These are phyloP conservation scores for Mesorhabditis sp. DNA, from an alignment of 2,888 invertebrate species.

Conservation along the genomic window DNA sequence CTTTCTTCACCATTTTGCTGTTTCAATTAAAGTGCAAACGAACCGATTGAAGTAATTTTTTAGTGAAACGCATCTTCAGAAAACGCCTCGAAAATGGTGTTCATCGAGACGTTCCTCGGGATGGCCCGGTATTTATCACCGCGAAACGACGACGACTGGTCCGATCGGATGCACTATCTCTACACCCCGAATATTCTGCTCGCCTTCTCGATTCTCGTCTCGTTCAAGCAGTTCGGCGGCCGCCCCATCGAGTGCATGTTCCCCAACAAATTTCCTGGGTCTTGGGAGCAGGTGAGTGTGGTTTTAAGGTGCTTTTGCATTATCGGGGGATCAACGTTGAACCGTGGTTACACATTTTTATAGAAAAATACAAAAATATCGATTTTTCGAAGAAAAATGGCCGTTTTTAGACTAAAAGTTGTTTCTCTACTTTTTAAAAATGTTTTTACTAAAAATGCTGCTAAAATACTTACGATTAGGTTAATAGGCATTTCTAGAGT, in stretches of 20 bases:
- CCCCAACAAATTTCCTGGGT: constrained; percentile 54
- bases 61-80: neutral
- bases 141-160: constrained; percentile 49
- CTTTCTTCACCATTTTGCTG: neutral
- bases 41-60: neutral
- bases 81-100: constrained; percentile 24
- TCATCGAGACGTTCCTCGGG: constrained; percentile 54
- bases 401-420: too few relatives aligned
- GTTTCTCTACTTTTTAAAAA: too few relatives aligned
- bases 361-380: too few relatives aligned
- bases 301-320: neutral
- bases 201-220: constrained; percentile 53
- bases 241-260: constrained; percentile 56
- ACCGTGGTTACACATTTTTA: too few relatives aligned
- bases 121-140: constrained; percentile 52
- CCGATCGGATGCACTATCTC: constrained; percentile 52
- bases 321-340: too few relatives aligned
- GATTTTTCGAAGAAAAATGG: too few relatives aligned
- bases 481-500: too few relatives aligned
- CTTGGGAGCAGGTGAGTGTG: constrained; percentile 50
- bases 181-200: constrained; percentile 52
- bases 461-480: too few relatives aligned
- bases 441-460: too few relatives aligned
- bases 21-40: too few relatives aligned
- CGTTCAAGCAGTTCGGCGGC: constrained; percentile 45